These are phyloP conservation scores for Anolis sagrei DNA, from an alignment of 2,113 vertebrate species.

Conservation along the genomic window DNA sequence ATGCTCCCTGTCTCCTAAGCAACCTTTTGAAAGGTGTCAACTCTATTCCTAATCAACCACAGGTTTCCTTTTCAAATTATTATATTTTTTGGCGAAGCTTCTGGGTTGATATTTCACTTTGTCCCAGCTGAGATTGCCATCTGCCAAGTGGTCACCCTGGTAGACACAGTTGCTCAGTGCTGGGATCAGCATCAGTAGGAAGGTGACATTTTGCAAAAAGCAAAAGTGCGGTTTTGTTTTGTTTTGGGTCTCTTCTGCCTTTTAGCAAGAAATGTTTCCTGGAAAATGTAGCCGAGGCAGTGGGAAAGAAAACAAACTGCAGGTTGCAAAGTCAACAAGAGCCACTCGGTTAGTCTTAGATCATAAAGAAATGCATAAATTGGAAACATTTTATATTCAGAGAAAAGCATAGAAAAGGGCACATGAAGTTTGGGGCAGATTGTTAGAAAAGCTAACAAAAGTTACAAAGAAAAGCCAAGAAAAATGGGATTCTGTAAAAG, in stretches of 20 bases:
- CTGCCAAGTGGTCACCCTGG: slow-evolving; percentile 72
- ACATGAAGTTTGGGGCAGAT: no score
- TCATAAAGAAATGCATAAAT: not conserved
- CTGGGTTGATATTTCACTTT: slow-evolving; percentile 54
- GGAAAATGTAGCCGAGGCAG: not conserved
- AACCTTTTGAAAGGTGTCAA: slow-evolving; percentile 38
- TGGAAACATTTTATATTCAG: not conserved
- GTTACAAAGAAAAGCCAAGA: not conserved
- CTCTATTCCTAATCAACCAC: slow-evolving; percentile 50
- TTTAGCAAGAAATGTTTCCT: slow-evolving; percentile 8
- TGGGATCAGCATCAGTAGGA: slow-evolving; percentile 70
- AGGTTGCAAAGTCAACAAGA: not conserved
- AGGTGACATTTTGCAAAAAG: slow-evolving; percentile 78
- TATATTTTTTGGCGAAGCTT: slow-evolving; percentile 58
- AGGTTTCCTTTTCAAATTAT: slow-evolving; percentile 3
- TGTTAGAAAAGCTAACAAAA: no score
- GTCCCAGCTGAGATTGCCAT: slow-evolving; percentile 71
- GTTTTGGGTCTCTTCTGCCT: not conserved
- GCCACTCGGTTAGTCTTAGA: not conserved
- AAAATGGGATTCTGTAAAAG: not conserved
- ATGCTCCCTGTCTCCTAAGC: slow-evolving; percentile 46
- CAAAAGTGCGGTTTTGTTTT: slow-evolving; percentile 9
- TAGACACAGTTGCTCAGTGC: slow-evolving; percentile 74
- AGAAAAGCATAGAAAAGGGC: no score
- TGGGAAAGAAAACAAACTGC: not conserved